A percentile compares a stretch with the other conserved stretches of the same genome.
Conservation (phyloP, 1,140 invertebrate genomes). For the Diuraphis noxia region DNA sequence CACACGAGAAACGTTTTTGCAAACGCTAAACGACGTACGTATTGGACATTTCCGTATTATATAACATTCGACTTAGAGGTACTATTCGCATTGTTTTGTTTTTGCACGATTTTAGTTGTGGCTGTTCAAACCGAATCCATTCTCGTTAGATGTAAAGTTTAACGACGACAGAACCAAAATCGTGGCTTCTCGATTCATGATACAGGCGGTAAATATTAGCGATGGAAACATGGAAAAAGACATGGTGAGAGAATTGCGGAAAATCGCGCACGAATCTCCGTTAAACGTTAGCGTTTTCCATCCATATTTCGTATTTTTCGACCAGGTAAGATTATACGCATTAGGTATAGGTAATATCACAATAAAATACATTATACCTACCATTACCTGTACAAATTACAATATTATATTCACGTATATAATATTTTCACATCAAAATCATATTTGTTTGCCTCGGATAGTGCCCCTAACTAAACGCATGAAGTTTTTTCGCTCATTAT, state of each 20-base stretch:
- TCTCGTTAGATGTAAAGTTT: slow-evolving; percentile 83
- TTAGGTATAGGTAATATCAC: neutral
- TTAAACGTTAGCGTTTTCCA: slow-evolving; percentile 90
- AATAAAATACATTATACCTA: neutral
- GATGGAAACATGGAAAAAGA: slow-evolving; percentile 89
- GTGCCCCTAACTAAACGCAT: neutral
- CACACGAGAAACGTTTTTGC: slow-evolving; percentile 73
- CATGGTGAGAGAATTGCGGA: slow-evolving; percentile 80
- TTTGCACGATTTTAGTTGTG: slow-evolving; percentile 64
- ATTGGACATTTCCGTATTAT: neutral
- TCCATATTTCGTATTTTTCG: slow-evolving; percentile 93
- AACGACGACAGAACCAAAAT: slow-evolving; percentile 75
- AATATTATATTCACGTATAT: neutral
- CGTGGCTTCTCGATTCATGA: slow-evolving; percentile 80
- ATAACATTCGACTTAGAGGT: neutral
- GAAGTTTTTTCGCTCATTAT: too few species aligned
- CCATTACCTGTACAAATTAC: neutral
- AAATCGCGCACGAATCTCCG: slow-evolving; percentile 76
- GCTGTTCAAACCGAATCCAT: slow-evolving; percentile 73
- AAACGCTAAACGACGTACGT: slow-evolving; percentile 73
- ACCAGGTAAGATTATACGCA: slow-evolving; percentile 68
- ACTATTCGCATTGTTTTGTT: neutral
- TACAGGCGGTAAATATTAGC: slow-evolving; percentile 86
- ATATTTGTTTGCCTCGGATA: neutral
- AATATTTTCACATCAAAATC: neutral